phyloP scores from a whole-genome alignment of 2,888 invertebrate species.

The Neelides folsomi region DNA sequence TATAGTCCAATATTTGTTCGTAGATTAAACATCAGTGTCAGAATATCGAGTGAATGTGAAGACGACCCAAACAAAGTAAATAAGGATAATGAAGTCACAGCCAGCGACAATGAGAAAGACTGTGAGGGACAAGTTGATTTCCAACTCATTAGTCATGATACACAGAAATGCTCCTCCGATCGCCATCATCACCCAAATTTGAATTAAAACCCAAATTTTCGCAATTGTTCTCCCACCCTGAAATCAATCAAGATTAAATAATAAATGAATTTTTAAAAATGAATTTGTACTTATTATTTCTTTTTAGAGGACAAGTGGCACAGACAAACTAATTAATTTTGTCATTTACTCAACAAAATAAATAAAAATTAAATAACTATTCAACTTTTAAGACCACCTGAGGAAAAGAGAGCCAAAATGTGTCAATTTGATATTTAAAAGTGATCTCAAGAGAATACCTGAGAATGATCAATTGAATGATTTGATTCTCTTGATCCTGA shows the following conservation, averaged over 20 bases:
- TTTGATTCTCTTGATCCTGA: too few species aligned
- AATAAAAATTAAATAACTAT: too few species aligned
- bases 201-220: conserved; percentile 30
- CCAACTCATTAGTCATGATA: conserved; percentile 31
- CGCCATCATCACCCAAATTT: conserved; percentile 29
- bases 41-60: conserved; percentile 21
- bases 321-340: too few species aligned
- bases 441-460: too few species aligned
- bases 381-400: too few species aligned
- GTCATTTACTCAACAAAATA: too few species aligned
- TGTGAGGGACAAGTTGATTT: conserved; percentile 24
- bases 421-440: too few species aligned
- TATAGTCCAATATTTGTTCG: too few species aligned
- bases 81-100: conserved; percentile 27
- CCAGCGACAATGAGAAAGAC: conserved; percentile 29
- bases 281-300: not conserved
- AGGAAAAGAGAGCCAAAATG: too few species aligned
- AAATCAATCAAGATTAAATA: not conserved
- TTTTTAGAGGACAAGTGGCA: too few species aligned
- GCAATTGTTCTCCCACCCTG: conserved; percentile 31
- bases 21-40: too few species aligned
- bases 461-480: too few species aligned
- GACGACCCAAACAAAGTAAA: conserved; percentile 32
- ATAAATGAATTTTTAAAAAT: not conserved
- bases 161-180: conserved; percentile 31